These are phyloP conservation scores for Monochamus saltuarius DNA, from an alignment of 1,140 invertebrate species.

Conservation along the genomic window DNA sequence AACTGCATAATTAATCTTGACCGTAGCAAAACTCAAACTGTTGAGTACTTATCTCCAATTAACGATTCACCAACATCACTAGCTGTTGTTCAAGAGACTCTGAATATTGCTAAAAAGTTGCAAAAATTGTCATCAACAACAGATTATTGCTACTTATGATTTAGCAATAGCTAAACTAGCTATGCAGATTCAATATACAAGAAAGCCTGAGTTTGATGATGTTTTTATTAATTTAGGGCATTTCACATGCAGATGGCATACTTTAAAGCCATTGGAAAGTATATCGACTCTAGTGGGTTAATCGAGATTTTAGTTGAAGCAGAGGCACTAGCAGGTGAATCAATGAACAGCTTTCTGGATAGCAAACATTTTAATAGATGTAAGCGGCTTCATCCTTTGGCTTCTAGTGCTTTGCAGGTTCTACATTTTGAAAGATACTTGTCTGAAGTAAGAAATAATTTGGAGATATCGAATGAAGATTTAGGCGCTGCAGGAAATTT, in stretches of 20 bases:
- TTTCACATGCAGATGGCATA: conserved; percentile 56
- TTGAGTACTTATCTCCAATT: conserved; percentile 35
- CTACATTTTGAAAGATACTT: conserved; percentile 38
- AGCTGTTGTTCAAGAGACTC: conserved; percentile 27
- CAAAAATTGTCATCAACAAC: conserved; percentile 21
- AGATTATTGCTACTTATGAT: conserved; percentile 44
- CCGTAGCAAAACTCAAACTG: conserved; percentile 35
- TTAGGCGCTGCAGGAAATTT: no score
- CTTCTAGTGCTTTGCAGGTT: conserved; percentile 43
- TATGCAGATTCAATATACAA: conserved; percentile 45
- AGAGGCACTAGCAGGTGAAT: conserved; percentile 49
- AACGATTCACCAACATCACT: conserved; percentile 28
- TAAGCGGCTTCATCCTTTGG: conserved; percentile 49
- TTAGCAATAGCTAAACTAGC: conserved; percentile 48
- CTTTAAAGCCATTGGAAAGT: conserved; percentile 55
- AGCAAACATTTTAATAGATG: conserved; percentile 53
- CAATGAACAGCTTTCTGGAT: conserved; percentile 47
- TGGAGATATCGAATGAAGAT: conserved; percentile 18
- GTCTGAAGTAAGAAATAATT: conserved; percentile 22
- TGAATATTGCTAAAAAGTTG: conserved; percentile 21
- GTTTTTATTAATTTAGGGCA: conserved; percentile 55
- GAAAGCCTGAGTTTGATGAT: conserved; percentile 46
- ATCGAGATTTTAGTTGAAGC: conserved; percentile 50
- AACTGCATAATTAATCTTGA: conserved; percentile 38
- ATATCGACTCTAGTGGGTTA: conserved; percentile 52